phyloP scores from a whole-genome alignment of 2,113 vertebrate genomes.

The Ptilorrhoa leucosticta region DNA sequence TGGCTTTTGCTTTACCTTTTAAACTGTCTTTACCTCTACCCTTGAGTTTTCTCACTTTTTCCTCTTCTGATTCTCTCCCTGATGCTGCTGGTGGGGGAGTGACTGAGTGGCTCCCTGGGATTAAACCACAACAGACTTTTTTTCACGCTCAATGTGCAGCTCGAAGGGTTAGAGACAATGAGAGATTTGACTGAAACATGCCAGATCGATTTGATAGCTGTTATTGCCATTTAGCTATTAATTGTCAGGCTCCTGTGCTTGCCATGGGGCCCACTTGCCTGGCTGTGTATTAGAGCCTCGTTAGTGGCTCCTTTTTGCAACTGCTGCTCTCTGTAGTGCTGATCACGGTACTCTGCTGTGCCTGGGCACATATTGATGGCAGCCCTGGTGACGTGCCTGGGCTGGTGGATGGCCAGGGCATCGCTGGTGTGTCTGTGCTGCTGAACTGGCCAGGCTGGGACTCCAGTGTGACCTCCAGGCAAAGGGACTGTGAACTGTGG shows the following conservation, averaged over 20 bases:
- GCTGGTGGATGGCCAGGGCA: neutral
- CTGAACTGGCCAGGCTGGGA: neutral
- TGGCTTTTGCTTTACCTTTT: neutral
- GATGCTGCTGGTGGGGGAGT: neutral
- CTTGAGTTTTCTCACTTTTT: neutral
- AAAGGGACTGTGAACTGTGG: neutral
- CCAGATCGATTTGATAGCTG: neutral
- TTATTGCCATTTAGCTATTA: neutral
- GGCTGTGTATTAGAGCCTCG: neutral
- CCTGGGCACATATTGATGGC: neutral
- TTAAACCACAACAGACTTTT: neutral
- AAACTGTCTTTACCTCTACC: neutral
- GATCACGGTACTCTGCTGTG: neutral
- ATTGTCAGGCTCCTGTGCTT: neutral
- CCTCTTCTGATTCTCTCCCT: neutral
- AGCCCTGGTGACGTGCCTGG: neutral
- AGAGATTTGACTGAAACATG: neutral
- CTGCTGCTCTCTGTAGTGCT: neutral
- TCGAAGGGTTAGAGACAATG: neutral
- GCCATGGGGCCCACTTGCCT: neutral
- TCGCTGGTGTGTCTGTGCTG: neutral
- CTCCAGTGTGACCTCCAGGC: neutral
- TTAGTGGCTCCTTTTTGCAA: neutral
- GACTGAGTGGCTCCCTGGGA: neutral
- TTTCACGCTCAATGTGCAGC: neutral